phyloP scores from a whole-genome alignment of 2,888 invertebrate species.

The Lordiphosa andalusiaca region DNA sequence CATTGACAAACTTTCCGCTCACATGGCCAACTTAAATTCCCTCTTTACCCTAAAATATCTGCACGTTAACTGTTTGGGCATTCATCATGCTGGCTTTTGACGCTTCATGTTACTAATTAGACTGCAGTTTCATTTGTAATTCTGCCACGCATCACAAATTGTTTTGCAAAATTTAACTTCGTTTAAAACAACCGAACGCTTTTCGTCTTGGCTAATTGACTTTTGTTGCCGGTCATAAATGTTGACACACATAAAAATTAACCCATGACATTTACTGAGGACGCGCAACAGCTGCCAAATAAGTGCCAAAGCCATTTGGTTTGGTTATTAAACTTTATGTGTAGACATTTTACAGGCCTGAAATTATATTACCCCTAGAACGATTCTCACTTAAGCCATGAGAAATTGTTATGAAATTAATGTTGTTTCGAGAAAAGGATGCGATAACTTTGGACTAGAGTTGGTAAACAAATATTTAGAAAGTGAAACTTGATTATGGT shows the following conservation, averaged over 20 bases:
- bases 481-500: too few species aligned
- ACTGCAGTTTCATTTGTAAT: conserved; percentile 23
- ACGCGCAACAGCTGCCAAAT: conserved; percentile 40
- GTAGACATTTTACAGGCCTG: conserved; percentile 34
- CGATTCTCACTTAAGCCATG: conserved; percentile 18
- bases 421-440: neutral
- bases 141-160: conserved; percentile 3
- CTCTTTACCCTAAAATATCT: conserved; percentile 2
- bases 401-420: conserved; percentile 21
- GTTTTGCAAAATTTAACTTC: conserved; percentile 1
- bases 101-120: conserved; percentile 52
- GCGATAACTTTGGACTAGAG: too few species aligned
- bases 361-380: conserved; percentile 13
- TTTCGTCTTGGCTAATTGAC: conserved; percentile 49
- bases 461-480: too few species aligned
- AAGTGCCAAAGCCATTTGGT: conserved; percentile 26
- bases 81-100: conserved; percentile 37
- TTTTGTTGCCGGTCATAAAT: conserved; percentile 58
- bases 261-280: conserved; percentile 7
- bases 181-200: conserved; percentile 1
- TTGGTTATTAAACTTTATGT: conserved; percentile 50
- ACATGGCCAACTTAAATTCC: conserved; percentile 4
- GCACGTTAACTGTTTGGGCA: conserved; percentile 35
- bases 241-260: conserved; percentile 48
- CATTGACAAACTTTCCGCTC: conserved; percentile 21